These are phyloP conservation scores for Troides aeacus DNA, from an alignment of 2,888 invertebrate genomes.

Conservation along the genomic window DNA sequence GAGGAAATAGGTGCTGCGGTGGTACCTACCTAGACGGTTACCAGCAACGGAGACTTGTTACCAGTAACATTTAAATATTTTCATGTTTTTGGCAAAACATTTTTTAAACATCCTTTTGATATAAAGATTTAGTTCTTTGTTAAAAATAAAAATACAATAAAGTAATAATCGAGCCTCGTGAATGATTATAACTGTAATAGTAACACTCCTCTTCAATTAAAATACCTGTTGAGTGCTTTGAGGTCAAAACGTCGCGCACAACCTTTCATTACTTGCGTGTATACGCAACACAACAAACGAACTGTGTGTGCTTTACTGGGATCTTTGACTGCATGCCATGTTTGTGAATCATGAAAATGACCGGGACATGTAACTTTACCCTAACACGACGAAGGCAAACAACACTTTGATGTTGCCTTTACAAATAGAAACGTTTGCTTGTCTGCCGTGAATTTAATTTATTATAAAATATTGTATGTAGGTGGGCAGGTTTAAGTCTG, in stretches of 20 bases:
- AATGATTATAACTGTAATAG: constrained; percentile 8
- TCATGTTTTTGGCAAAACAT: too few species aligned
- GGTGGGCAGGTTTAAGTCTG: not conserved
- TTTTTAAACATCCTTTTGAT: too few species aligned
- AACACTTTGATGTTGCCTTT: not conserved
- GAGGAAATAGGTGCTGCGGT: too few species aligned
- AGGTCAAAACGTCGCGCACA: constrained; percentile 6
- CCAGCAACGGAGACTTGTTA: too few species aligned
- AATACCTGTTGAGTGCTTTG: constrained; percentile 21
- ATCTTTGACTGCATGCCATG: not conserved
- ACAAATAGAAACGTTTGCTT: constrained; percentile 6
- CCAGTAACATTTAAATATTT: too few species aligned
- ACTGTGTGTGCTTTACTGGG: not conserved
- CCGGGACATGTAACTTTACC: not conserved
- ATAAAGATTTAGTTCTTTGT: not conserved
- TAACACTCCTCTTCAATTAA: constrained; percentile 14
- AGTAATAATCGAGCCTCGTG: not conserved
- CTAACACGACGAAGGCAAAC: not conserved
- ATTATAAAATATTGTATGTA: constrained; percentile 5
- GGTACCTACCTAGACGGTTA: too few species aligned
- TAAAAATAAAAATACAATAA: not conserved
- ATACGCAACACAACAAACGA: constrained; percentile 12
- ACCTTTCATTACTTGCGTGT: constrained; percentile 13
- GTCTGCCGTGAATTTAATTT: not conserved
- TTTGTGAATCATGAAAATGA: constrained; percentile 5